A percentile compares a stretch with the other conserved stretches of the same genome.
Conservation (phyloP, 2,113 vertebrate genomes). For the Nothocercus julius region DNA sequence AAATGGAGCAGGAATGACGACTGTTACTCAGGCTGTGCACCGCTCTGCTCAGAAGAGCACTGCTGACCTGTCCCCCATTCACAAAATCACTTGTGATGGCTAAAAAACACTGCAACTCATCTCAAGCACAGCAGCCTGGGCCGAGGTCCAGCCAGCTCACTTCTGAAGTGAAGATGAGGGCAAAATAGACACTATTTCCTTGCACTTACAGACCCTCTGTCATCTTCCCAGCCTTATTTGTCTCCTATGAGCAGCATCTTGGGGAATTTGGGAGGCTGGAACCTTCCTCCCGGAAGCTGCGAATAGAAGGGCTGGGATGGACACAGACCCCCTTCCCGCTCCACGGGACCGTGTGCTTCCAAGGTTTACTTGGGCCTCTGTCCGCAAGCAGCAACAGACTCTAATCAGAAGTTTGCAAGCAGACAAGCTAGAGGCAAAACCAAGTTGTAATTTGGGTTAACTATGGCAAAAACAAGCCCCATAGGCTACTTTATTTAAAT, state of each 20-base stretch:
- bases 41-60: not conserved
- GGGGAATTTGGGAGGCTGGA: not conserved
- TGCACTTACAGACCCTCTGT: not conserved
- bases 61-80: not conserved
- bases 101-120: not conserved
- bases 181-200: not conserved
- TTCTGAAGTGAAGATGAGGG: not conserved
- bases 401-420: not conserved
- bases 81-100: not conserved
- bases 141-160: too few species aligned
- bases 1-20: rapidly evolving
- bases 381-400: not conserved
- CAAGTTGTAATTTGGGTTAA: not conserved
- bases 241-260: too few species aligned
- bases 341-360: not conserved
- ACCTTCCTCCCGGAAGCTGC: not conserved
- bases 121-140: not conserved
- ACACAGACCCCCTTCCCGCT: not conserved
- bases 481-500: not conserved
- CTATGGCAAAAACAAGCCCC: not conserved
- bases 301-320: too few species aligned
- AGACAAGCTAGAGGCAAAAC: not conserved
- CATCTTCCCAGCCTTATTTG: not conserved
- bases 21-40: rapidly evolving
- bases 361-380: not conserved